Evolutionary conservation across 2,888 invertebrate species (phyloP), one percentile per base, ranked within the genome.

Genomic region (Acleris cristana): DNA sequence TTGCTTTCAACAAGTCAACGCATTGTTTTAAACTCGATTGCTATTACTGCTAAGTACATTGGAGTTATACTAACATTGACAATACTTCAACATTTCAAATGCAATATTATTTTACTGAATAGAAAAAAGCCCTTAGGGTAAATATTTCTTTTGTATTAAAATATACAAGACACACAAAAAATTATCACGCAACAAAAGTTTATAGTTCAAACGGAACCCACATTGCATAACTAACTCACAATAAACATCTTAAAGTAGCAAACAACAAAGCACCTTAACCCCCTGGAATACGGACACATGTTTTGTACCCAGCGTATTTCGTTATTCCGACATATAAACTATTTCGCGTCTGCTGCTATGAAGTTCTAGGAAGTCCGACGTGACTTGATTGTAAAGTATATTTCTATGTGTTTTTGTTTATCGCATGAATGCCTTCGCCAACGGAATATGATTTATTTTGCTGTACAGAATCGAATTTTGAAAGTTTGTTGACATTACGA

Each of bases 331-430:
- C 48, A 67, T 70, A 64, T 69, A 71, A 69, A 74, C 73, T 67
- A 70, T 72, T 73, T 67, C 62, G 67, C 70, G 70, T 70, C 69
- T 52, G 61, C 69, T 68, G 71, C 70, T 72, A 72, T 74, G 75
- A 73, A 74, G 69, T 74, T 72, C 70, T 68, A 69, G 58, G 64
- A 69, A 51, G 51, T 34, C 52, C 69, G 61, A 68, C 74, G 74
- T 74, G 74, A 74, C 72, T 56, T 21, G 72, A 71, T 61, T 75
- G n/a, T 53, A 34, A 71, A 73, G 63, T 56, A 56, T 69, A 72
- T 71, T 73, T 71, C 70, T 75, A 69, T 73, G 72, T 71, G 72
- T 71, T 68, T 73, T 72, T 72, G 71, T 73, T 72, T 69, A 69
- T 67, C 65, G 71, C 72, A 66, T 70, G 72, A 68, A 55, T 64